These are phyloP conservation scores for Rhagologus leucostigma DNA, from an alignment of 2,113 vertebrate genomes.

Conservation along the genomic window DNA sequence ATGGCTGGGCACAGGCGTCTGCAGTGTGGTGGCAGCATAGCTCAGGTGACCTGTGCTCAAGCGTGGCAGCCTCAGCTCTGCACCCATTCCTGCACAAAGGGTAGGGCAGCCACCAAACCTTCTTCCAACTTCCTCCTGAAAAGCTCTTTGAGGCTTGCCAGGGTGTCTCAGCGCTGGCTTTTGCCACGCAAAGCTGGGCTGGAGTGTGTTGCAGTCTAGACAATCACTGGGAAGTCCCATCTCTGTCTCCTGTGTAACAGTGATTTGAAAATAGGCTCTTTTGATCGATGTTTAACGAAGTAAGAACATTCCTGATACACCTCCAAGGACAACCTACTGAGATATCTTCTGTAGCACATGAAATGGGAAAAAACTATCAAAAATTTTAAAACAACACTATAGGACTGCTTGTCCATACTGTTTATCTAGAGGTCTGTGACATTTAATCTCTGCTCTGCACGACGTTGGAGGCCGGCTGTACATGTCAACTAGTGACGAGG, in stretches of 20 bases:
- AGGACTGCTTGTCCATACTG: not conserved
- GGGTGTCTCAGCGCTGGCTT: fast-evolving
- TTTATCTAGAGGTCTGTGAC: not conserved
- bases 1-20: not conserved
- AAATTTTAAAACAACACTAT: not conserved
- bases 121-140: not conserved
- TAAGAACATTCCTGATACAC: not conserved
- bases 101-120: not conserved
- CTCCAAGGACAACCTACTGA: not conserved
- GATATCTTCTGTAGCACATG: not conserved
- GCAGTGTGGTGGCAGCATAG: not conserved
- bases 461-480: fast-evolving
- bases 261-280: not conserved
- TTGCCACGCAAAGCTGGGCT: not conserved
- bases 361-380: not conserved
- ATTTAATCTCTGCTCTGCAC: not conserved
- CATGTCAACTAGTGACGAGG: not conserved
- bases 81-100: not conserved
- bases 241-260: not conserved
- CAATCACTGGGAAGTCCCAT: not conserved
- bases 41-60: not conserved
- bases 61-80: not conserved
- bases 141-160: not conserved
- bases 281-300: not conserved
- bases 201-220: fast-evolving